Evolutionary conservation across 2,113 vertebrate genomes (phyloP).

Genomic region (Antigone vipio): DNA sequence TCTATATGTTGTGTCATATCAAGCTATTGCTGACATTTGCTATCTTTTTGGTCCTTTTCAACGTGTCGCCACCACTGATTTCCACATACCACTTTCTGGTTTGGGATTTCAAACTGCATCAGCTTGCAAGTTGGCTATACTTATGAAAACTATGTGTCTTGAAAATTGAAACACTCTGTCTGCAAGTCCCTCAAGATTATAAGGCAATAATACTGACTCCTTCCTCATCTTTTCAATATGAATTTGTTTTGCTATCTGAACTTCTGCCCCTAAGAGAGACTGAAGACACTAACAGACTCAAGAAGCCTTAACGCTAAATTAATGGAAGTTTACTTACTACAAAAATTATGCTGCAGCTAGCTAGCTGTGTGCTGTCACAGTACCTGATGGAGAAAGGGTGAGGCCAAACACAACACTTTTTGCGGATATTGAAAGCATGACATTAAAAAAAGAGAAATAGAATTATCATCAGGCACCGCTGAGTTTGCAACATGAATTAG

Average conservation of each 20-base stretch:
- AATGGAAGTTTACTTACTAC: neutral
- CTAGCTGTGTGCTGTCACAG: neutral
- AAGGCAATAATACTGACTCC: neutral
- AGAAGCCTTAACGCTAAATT: neutral
- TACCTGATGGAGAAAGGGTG: neutral
- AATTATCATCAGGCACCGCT: neutral
- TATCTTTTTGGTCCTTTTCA: neutral
- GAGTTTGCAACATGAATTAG: neutral
- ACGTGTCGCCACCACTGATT: neutral
- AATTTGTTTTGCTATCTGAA: neutral
- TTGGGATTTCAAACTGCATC: neutral
- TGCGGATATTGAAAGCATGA: neutral
- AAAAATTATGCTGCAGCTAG: neutral
- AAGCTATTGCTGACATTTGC: neutral
- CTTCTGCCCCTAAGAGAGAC: neutral
- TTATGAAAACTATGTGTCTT: neutral
- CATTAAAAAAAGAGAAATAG: neutral
- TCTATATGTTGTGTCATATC: neutral
- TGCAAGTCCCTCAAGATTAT: neutral
- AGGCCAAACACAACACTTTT: neutral
- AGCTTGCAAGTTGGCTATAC: neutral
- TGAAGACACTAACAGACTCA: neutral
- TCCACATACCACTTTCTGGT: neutral
- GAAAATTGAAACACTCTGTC: neutral
- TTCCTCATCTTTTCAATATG: neutral